phyloP scores from a whole-genome alignment of 2,113 vertebrate species.

The Solenodon paradoxus region DNA sequence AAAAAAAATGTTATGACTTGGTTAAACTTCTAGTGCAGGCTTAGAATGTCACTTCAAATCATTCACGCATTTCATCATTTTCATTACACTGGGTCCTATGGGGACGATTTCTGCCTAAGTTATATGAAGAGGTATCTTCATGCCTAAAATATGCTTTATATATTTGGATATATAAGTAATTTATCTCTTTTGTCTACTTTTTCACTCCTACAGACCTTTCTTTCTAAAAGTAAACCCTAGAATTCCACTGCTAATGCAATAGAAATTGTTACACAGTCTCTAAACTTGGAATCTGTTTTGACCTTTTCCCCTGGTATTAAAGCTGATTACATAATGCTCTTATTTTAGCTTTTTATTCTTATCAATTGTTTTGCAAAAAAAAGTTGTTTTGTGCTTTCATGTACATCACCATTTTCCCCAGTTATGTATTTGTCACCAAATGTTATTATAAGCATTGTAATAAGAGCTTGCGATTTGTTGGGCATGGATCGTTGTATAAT shows the following conservation, averaged over 20 bases:
- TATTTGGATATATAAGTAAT: neutral
- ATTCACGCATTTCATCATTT: neutral
- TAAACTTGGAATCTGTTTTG: conserved; percentile 22
- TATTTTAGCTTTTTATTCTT: neutral
- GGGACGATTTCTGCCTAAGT: neutral
- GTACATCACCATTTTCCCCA: neutral
- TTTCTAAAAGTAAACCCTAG: neutral
- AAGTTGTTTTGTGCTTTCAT: neutral
- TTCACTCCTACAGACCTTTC: neutral
- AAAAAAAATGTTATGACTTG: neutral
- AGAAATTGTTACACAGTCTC: neutral
- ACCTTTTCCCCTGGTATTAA: neutral
- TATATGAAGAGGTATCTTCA: neutral
- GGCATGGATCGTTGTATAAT: neutral
- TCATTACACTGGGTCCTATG: neutral
- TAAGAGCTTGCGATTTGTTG: neutral
- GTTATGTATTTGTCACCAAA: neutral
- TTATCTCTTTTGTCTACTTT: neutral
- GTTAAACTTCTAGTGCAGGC: neutral
- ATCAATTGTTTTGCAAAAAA: neutral
- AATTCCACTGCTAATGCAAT: conserved; percentile 11
- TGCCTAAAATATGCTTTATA: neutral
- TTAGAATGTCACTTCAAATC: conserved; percentile 18
- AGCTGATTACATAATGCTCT: neutral
- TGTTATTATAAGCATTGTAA: neutral